Base-by-base conservation (phyloP, 2,888 invertebrate genomes). In the Branchipolynoe longqiensis region DNA sequence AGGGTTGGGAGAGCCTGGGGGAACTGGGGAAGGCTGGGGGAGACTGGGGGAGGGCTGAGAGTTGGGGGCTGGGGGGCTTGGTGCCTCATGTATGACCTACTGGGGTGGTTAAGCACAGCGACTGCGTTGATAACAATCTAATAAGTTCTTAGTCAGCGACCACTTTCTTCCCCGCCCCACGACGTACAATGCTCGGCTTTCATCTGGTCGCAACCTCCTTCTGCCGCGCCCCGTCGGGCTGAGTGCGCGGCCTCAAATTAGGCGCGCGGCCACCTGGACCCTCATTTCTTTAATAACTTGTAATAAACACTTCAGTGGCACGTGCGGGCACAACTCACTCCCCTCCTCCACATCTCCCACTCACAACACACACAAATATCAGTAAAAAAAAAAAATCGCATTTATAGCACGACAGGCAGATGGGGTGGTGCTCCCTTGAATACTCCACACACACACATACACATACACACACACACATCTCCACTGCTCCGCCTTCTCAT, bases 201-300 rank as follows among this genome's bases (percentile, higher is more conserved):
- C 40, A 40, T 78, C 22, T 25, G 25, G 31, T 25, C 48, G n/a
- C 25, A 25, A 25, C 33, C 54, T 48, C 78, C 78, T 12, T 78
- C 33, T 78, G 41, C 48, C 54, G 41, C 78, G 54, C 78, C 25
- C 48, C 48, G 48, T 78, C 48, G 54, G 54, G 28, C 31, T 33
- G n/a, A 28, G 48, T 54, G 28, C 78, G 4, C 48, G 78, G 48
- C 78, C 78, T 78, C 78, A 78, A 78, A 78, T 78, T 78, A 78
- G 48, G 31, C 78, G n/a, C n/a, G 4, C 6, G n/a, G 31, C 78
- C 78, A 78, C 78, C 78, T 78, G 78, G 78, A 78, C 41, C 48
- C 78, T 48, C 48, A 54, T 78, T 78, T 78, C 78, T 78, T 78
- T 78, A 78, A 78, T 54, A 54, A 78, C 3, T 78, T 48, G 78